A percentile compares a stretch with the other conserved stretches of the same genome.
phyloP scores from a whole-genome alignment of 2,888 invertebrate genomes.

The Drosophila colorata region DNA sequence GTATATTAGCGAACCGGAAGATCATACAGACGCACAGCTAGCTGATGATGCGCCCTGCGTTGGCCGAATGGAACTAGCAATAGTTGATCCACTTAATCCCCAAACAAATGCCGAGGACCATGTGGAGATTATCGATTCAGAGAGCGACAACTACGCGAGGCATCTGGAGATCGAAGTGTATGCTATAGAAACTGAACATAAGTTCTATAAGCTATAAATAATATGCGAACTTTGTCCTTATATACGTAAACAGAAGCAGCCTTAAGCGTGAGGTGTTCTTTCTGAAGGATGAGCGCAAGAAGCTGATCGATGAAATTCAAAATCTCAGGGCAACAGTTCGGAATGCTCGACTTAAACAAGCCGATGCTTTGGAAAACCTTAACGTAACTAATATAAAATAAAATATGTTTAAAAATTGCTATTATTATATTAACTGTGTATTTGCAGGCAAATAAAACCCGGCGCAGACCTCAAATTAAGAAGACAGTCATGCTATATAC shows the following conservation, averaged over 20 bases:
- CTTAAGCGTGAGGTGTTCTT: constrained; percentile 46
- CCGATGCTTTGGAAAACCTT: neutral
- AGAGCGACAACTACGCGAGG: constrained; percentile 35
- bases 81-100: constrained; percentile 30
- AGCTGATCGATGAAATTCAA: constrained; percentile 41
- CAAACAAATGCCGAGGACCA: constrained; percentile 29
- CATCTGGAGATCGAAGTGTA: constrained; percentile 60
- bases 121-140: constrained; percentile 38
- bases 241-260: constrained; percentile 25
- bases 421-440: neutral
- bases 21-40: constrained; percentile 2
- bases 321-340: constrained; percentile 24
- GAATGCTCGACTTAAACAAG: neutral
- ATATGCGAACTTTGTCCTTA: neutral
- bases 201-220: neutral
- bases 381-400: neutral
- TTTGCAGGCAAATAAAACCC: constrained; percentile 22
- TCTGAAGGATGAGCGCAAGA: constrained; percentile 46
- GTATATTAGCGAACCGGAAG: constrained; percentile 24
- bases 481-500: constrained; percentile 43
- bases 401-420: neutral
- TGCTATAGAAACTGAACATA: neutral
- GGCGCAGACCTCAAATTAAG: constrained; percentile 15
- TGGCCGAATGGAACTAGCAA: constrained; percentile 24
- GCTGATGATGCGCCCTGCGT: neutral